A percentile compares a stretch with the other conserved stretches of the same genome.
phyloP scores from a whole-genome alignment of 1,140 invertebrate genomes.

The Pseudomyrmex gracilis region DNA sequence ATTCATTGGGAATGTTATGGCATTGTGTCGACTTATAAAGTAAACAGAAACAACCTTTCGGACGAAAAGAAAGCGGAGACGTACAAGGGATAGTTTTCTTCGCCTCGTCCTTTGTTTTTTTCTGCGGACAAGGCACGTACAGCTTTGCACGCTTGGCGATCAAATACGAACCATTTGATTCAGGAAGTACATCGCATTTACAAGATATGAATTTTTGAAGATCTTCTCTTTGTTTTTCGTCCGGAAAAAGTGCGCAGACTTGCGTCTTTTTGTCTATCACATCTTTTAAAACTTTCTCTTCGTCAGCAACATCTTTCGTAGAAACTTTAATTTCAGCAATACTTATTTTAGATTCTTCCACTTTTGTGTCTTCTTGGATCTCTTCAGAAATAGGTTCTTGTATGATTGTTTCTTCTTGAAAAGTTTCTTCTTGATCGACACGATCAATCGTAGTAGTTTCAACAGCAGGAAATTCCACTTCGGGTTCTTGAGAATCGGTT shows the following conservation, averaged over 20 bases:
- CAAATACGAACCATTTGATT: neutral
- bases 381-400: neutral
- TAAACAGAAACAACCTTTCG: neutral
- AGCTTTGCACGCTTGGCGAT: neutral
- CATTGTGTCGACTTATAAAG: neutral
- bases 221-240: neutral
- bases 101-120: neutral
- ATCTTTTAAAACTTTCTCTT: constrained; percentile 6
- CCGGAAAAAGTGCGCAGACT: too few species aligned
- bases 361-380: neutral
- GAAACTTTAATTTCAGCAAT: neutral
- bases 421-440: neutral
- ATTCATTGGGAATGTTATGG: neutral
- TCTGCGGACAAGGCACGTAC: neutral
- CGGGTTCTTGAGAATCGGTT: neutral
- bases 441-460: neutral
- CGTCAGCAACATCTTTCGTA: neutral
- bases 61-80: neutral
- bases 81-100: neutral
- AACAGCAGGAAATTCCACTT: neutral
- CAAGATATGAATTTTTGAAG: neutral
- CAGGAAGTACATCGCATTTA: neutral
- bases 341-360: neutral
- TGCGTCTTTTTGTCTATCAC: neutral
- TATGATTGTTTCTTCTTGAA: neutral